Conservation (phyloP, 2,888 invertebrate species). For the Amblyjoppa proteus region DNA sequence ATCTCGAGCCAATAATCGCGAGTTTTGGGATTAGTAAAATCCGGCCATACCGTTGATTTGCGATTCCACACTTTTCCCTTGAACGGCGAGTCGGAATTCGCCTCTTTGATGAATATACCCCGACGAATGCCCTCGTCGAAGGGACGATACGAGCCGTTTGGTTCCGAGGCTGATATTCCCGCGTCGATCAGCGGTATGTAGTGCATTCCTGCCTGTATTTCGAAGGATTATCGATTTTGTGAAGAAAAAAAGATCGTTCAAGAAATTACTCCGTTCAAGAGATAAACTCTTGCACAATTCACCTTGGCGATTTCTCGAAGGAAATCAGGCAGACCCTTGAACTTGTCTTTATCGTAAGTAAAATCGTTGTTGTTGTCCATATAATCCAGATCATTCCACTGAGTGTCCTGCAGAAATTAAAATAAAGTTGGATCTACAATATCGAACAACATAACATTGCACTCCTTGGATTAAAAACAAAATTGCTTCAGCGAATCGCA, state of each 20-base stretch:
- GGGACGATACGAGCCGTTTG: constrained; percentile 89
- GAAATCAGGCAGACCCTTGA: constrained; percentile 89
- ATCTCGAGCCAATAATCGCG: constrained; percentile 91
- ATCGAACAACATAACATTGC: not conserved
- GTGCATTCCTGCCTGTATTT: constrained; percentile 88
- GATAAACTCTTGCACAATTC: constrained; percentile 52
- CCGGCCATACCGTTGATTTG: constrained; percentile 91
- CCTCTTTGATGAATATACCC: constrained; percentile 91
- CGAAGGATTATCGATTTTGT: not conserved
- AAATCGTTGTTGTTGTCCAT: constrained; percentile 93
- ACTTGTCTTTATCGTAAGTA: constrained; percentile 89
- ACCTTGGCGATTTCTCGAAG: constrained; percentile 89
- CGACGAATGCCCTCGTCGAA: constrained; percentile 91
- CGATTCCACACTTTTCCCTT: constrained; percentile 92
- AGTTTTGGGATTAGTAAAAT: constrained; percentile 92
- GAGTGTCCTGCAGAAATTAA: constrained; percentile 87
- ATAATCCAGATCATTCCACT: constrained; percentile 95
- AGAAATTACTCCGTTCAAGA: not conserved
- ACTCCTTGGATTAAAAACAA: not conserved
- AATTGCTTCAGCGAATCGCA: constrained; percentile 15
- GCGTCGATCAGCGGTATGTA: constrained; percentile 92
- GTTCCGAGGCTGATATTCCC: constrained; percentile 90
- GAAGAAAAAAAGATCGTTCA: constrained; percentile 26
- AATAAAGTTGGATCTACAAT: constrained; percentile 52
- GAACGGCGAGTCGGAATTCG: constrained; percentile 88